Evolutionary conservation across 2,888 invertebrate species (phyloP), one percentile per base, ranked within the genome.

Genomic region (Scaptodrosophila latifasciaeformis): DNA sequence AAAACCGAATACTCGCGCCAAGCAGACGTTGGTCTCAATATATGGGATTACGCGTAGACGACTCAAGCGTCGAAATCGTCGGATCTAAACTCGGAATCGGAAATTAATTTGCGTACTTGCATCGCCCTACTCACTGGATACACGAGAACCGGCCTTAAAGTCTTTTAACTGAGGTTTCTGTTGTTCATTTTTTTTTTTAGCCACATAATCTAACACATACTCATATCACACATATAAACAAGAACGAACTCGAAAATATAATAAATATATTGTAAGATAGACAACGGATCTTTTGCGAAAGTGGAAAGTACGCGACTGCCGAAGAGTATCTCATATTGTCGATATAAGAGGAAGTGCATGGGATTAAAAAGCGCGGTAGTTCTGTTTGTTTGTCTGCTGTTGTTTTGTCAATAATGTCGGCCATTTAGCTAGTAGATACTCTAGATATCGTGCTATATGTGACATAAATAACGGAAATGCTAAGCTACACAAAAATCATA

Each of bases 361-460:
- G n/a, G n/a, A n/a, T n/a, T n/a, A 59, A 49, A 67, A 56, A 54
- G 68, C 62, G 66, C 69, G 55, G 57, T 10, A 15, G 45, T 68
- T 59, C 47, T 59, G 55, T 54, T 74, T 77, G 59, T n/a, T n/a
- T n/a, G n/a, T n/a, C n/a, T n/a, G n/a, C n/a, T n/a, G n/a, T 67
- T 77, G 76, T 77, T 77, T 79, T 79, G 79, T 77, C 79, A 77
- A 77, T 77, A 75, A 70, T 65, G 43, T 35, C 30, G 30, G 27
- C 18, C 17, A 30, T n/a, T 19, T 10, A 40, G 21, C 24, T 12
- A 40, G 19, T 40, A 52, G 29, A 18, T 13, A 34, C 48, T 30
- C n/a, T 18, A 50, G n/a, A 15, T 45, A 44, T 37, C 37, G 29
- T 53, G 46, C 49, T 58, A 42, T 45, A 45, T 57, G 67, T 64